Base-by-base conservation (phyloP, 1,140 invertebrate genomes). In the Megathymus violae region DNA sequence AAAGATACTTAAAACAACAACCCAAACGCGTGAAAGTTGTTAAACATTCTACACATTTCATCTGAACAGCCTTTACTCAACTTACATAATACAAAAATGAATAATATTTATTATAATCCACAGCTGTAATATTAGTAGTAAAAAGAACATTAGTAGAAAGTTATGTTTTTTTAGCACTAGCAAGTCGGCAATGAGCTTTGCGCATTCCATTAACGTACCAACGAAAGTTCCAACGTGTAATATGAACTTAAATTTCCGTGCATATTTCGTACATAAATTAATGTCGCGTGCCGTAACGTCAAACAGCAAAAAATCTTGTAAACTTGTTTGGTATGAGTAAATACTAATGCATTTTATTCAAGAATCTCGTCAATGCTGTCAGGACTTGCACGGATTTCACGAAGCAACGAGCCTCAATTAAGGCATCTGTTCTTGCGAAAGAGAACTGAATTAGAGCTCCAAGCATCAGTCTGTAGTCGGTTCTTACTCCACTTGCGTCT, bases 261-360 rank as follows among this genome's bases (percentile, higher is more conserved):
- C 11, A 13, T 7, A n/a, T 46, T 46, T 46, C 10, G 11, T 27
- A 22, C 19, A 46, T 25, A 46, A 46, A 46, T 46, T 46, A 25
- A 11, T 13, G 11, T 46, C 19, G 47, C 47, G 14, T 36, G 48
- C 15, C 6, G 11, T 15, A 52, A 25, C 36, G 17, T 17, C 4
- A 13, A 10, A 10, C 6, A 17, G 22, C 17, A 19, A 10, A 38
- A 36, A 52, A 1, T 27, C 15, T 9, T 11, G 48, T 51, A 38
- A 10, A 52, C 31, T 38, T 38, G 48, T 52, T 50, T 50, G 47
- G 15, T 36, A 50, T 34, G 6, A 17, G 47, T 9, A n/a, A 36
- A 36, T 51, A 51, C 36, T 14, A 38, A 51, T 38, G 47, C n/a
- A n/a, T 51, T 51, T 51, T 36, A 13, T 51, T 14, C 36, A 36